Evolutionary conservation across 2,888 invertebrate species (phyloP).

Genomic region (Amblyjoppa proteus): DNA sequence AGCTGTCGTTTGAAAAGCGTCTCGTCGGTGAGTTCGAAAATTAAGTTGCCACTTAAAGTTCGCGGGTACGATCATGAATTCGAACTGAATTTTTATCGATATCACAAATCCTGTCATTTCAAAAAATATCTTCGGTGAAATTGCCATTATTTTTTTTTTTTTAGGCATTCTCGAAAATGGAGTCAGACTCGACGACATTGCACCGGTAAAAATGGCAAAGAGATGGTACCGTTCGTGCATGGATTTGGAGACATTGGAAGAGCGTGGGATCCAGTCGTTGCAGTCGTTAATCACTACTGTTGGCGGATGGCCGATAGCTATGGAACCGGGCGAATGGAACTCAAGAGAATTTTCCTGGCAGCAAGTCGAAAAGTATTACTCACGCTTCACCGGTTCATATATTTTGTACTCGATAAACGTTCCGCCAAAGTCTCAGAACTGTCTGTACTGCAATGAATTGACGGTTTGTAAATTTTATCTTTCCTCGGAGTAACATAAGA

Average conservation of each 20-base stretch:
- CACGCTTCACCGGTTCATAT: slow-evolving; percentile 38
- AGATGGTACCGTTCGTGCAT: slow-evolving; percentile 64
- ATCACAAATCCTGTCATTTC: no score
- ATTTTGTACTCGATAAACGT: slow-evolving; percentile 15
- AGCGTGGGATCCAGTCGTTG: slow-evolving; percentile 66
- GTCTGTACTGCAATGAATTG: slow-evolving; percentile 18
- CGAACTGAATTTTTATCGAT: neutral
- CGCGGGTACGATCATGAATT: neutral
- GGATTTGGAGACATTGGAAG: slow-evolving; percentile 62
- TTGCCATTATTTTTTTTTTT: neutral
- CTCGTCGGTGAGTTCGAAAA: slow-evolving; percentile 1
- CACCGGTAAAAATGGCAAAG: slow-evolving; percentile 61
- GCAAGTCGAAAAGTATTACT: slow-evolving; percentile 70
- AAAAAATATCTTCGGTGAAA: neutral
- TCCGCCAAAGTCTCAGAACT: neutral
- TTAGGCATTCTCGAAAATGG: slow-evolving; percentile 50
- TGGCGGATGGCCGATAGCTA: slow-evolving; percentile 73
- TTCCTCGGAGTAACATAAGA: no score
- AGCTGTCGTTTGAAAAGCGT: neutral
- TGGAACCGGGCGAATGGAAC: slow-evolving; percentile 70
- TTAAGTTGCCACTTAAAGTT: neutral
- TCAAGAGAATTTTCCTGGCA: slow-evolving; percentile 69
- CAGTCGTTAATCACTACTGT: slow-evolving; percentile 55
- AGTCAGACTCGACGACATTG: slow-evolving; percentile 46
- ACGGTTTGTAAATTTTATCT: neutral